These are phyloP conservation scores for Lacanobia oleracea DNA, from an alignment of 2,888 invertebrate species.

Conservation along the genomic window DNA sequence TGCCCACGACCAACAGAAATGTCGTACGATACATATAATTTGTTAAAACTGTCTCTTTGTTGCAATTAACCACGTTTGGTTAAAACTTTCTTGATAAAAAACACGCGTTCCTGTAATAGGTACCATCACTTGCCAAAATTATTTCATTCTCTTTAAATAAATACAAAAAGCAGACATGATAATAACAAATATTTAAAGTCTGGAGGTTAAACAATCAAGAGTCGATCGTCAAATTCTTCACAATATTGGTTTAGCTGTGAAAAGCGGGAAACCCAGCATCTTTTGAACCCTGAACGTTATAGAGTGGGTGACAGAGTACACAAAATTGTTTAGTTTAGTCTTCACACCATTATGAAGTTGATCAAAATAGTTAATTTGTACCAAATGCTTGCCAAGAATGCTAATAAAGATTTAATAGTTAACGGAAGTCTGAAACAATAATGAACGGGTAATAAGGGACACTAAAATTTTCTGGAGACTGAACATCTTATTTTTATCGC, in stretches of 20 bases:
- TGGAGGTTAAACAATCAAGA: conserved; percentile 27
- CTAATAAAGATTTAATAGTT: conserved; percentile 31
- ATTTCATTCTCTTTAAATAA: conserved; percentile 11
- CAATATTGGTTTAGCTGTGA: conserved; percentile 12
- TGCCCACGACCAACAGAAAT: conserved; percentile 63
- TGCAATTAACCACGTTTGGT: conserved; percentile 19
- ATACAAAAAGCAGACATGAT: conserved; percentile 10
- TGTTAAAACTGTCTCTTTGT: conserved; percentile 44
- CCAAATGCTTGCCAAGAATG: conserved; percentile 53
- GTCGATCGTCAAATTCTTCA: conserved; percentile 15
- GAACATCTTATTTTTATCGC: background rate
- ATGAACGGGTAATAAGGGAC: background rate
- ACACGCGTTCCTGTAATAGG: background rate
- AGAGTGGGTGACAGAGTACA: conserved; percentile 16
- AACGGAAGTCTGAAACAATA: conserved; percentile 32
- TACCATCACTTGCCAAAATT: conserved; percentile 7
- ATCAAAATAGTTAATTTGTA: conserved; percentile 39
- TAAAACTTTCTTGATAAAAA: background rate
- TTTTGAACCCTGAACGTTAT: background rate
- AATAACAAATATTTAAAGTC: conserved; percentile 37
- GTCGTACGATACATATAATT: conserved; percentile 56
- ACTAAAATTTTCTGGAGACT: background rate
- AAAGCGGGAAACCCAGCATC: conserved; percentile 1
- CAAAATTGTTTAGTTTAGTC: conserved; percentile 31
- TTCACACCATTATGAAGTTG: conserved; percentile 31